phyloP scores from a whole-genome alignment of 23 tunicate species.

The Trididemnum miniatum region DNA sequence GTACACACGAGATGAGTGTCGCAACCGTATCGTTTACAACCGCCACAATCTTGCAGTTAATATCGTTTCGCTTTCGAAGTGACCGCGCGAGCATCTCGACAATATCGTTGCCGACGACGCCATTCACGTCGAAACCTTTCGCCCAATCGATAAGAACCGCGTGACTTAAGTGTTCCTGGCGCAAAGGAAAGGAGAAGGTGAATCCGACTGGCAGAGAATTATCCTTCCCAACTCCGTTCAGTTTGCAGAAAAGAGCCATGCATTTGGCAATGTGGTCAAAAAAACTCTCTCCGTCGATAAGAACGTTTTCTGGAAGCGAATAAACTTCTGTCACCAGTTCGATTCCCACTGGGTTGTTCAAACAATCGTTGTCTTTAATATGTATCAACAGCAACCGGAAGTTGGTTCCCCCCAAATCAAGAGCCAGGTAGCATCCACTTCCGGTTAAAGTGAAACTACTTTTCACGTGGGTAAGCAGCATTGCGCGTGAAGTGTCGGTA shows the following conservation, averaged over 20 bases:
- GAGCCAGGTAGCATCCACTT: conserved; percentile 63
- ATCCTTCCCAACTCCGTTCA: conserved; percentile 22
- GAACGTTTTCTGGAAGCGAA: conserved; percentile 11
- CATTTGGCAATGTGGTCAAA: conserved; percentile 85
- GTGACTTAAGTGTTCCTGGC: conserved; percentile 55
- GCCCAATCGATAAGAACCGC: conserved; percentile 91
- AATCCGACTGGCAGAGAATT: conserved; percentile 59
- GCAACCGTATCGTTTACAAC: conserved; percentile 78
- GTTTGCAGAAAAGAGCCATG: conserved; percentile 53
- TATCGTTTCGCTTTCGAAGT: conserved; percentile 28
- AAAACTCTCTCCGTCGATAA: conserved; percentile 25
- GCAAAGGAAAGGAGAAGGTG: conserved; percentile 81
- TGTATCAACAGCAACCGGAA: conserved; percentile 65
- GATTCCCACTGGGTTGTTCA: background rate
- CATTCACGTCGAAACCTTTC: conserved; percentile 83
- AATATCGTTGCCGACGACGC: conserved; percentile 82
- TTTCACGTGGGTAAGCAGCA: conserved; percentile 27
- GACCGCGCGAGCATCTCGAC: conserved; percentile 63
- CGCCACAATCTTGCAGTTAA: conserved; percentile 51
- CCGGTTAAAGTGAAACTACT: conserved; percentile 1
- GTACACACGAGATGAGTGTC: conserved; percentile 74
- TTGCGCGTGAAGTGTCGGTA: background rate
- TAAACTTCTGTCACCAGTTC: conserved; percentile 18
- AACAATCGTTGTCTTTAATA: conserved; percentile 20
- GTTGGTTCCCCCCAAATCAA: conserved; percentile 86